These are phyloP conservation scores for Balearica regulorum DNA, from an alignment of 2,797 vertebrate genomes.

Conservation along the genomic window DNA sequence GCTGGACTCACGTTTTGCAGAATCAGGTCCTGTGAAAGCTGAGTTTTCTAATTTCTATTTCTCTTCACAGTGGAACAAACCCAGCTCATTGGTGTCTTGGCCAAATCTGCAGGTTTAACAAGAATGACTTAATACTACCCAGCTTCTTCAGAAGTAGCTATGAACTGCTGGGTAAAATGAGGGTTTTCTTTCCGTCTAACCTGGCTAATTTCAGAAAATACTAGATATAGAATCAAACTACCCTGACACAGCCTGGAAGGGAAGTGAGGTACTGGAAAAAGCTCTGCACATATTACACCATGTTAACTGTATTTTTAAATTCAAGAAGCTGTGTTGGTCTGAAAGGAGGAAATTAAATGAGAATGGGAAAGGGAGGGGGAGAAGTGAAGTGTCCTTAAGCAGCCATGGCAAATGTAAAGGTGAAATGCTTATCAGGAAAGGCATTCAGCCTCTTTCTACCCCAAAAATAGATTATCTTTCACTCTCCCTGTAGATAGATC, in stretches of 20 bases:
- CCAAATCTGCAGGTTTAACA: background rate
- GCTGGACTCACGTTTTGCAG: background rate
- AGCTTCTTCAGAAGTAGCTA: background rate
- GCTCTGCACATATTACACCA: background rate
- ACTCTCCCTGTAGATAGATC: background rate
- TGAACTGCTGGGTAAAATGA: background rate
- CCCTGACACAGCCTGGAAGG: background rate
- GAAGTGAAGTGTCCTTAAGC: background rate
- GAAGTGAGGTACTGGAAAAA: background rate
- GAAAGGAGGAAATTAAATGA: background rate
- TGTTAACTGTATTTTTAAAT: background rate
- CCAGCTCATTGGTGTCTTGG: background rate
- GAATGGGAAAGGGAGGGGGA: background rate
- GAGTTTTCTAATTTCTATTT: background rate
- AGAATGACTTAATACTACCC: background rate
- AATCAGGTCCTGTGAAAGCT: background rate
- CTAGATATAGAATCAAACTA: background rate
- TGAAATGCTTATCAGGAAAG: background rate
- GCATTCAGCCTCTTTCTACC: background rate
- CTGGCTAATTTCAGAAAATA: background rate
- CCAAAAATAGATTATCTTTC: background rate
- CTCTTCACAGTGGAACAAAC: background rate
- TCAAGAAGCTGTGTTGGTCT: background rate
- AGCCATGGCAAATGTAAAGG: background rate
- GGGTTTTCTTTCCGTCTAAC: background rate